Evolutionary conservation across 1,140 invertebrate genomes (phyloP).

Genomic region (Ostrea edulis): DNA sequence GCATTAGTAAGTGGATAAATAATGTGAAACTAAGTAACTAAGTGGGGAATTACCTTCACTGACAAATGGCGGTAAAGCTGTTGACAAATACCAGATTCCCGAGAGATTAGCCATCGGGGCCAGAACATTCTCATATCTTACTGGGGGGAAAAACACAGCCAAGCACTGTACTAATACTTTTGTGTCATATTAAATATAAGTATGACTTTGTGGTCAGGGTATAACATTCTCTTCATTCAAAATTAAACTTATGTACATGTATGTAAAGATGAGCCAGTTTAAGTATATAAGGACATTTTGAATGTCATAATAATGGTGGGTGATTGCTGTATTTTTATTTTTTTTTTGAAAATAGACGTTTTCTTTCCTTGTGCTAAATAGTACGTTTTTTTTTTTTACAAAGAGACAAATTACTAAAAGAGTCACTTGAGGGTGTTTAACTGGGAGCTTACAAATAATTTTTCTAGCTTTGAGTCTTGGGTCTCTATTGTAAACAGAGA

Average conservation of each 20-base stretch:
- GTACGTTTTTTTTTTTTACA: too few relatives aligned
- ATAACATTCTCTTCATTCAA: background rate
- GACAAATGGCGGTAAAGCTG: background rate
- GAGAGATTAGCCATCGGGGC: background rate
- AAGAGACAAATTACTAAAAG: too few relatives aligned
- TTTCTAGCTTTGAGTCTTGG: background rate
- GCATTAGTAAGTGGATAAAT: slow-evolving; percentile 14
- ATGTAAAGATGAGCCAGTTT: too few relatives aligned
- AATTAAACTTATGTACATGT: background rate
- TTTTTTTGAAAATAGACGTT: too few relatives aligned
- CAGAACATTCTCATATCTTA: background rate
- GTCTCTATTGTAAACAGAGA: background rate
- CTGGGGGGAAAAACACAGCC: background rate
- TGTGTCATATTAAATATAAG: too few relatives aligned
- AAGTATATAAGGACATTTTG: too few relatives aligned
- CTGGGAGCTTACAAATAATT: too few relatives aligned
- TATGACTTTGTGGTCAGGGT: background rate
- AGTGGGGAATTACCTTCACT: slow-evolving; percentile 7
- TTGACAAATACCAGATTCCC: slow-evolving; percentile 31
- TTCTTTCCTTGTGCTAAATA: too few relatives aligned
- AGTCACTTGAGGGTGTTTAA: too few relatives aligned
- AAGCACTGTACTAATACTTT: background rate
- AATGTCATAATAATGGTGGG: too few relatives aligned
- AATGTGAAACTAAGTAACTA: slow-evolving; percentile 19
- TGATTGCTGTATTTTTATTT: too few relatives aligned